Percentiles rank a stretch among this genome's conserved stretches.
These are phyloP conservation scores for Synanthedon vespiformis DNA, from an alignment of 2,888 invertebrate species.

Conservation along the genomic window DNA sequence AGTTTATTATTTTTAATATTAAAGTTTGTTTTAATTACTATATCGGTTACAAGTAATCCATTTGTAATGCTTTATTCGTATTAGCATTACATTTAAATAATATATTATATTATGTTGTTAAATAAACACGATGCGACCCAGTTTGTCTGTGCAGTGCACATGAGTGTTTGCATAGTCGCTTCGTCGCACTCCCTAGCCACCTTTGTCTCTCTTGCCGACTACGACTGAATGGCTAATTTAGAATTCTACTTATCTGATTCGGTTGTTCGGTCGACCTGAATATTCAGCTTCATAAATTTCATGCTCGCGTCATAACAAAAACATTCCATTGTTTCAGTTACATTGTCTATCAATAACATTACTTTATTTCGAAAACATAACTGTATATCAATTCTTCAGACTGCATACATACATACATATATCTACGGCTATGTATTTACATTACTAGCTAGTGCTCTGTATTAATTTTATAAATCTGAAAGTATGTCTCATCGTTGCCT, in stretches of 20 bases:
- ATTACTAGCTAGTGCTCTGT: too few species aligned
- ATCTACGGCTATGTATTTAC: too few species aligned
- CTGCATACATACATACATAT: conserved; percentile 7
- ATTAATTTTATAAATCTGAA: too few species aligned
- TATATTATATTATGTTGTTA: conserved; percentile 7
- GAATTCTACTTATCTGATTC: conserved; percentile 57
- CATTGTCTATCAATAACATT: conserved; percentile 19
- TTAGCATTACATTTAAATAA: conserved; percentile 1
- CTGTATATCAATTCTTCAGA: too few species aligned
- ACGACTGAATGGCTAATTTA: conserved; percentile 56
- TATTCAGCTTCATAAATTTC: conserved; percentile 53
- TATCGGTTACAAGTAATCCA: neutral
- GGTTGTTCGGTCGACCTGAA: conserved; percentile 58
- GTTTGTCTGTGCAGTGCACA: conserved; percentile 29
- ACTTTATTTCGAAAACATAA: too few species aligned
- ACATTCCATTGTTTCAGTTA: conserved; percentile 44
- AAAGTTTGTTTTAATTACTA: too few species aligned
- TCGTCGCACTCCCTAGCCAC: conserved; percentile 44
- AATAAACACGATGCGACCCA: conserved; percentile 34
- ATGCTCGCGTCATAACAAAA: conserved; percentile 35
- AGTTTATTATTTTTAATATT: too few species aligned
- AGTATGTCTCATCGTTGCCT: too few species aligned
- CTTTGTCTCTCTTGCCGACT: conserved; percentile 49
- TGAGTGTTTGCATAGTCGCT: conserved; percentile 50
- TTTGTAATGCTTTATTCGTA: neutral